Evolutionary conservation across 2,797 vertebrate genomes (phyloP).

Genomic region (Arctocebus calabarensis): DNA sequence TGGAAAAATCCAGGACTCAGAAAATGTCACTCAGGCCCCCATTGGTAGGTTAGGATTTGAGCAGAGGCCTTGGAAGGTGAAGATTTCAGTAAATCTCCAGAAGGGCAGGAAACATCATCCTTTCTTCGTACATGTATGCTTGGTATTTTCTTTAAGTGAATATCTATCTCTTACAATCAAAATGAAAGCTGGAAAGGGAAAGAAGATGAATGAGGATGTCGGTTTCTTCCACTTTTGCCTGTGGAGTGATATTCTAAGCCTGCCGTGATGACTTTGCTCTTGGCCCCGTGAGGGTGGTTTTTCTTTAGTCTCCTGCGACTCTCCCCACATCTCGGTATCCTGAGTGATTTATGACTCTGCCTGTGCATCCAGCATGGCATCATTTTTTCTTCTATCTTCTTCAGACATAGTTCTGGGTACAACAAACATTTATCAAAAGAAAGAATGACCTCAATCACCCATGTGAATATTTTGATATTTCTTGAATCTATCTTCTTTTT

Average conservation of each 20-base stretch:
- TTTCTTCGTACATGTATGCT: neutral
- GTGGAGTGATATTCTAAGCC: neutral
- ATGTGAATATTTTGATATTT: slow-evolving; percentile 30
- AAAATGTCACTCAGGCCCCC: neutral
- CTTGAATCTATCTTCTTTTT: neutral
- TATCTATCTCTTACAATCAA: neutral
- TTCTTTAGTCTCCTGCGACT: neutral
- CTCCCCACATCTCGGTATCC: neutral
- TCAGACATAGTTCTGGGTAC: slow-evolving; percentile 56
- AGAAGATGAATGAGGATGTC: neutral
- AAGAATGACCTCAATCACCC: neutral
- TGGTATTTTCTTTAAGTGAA: slow-evolving; percentile 45
- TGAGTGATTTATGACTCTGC: neutral
- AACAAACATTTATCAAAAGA: slow-evolving; percentile 52
- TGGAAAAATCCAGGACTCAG: neutral
- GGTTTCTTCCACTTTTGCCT: neutral
- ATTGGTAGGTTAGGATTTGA: slow-evolving; percentile 20
- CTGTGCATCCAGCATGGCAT: neutral
- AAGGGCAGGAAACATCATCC: neutral
- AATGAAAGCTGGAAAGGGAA: neutral
- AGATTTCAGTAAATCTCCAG: neutral
- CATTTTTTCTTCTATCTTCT: neutral
- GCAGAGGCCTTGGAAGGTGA: neutral
- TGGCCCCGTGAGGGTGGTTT: neutral
- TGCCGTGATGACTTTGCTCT: neutral